Evolutionary conservation across 1,140 invertebrate genomes (phyloP), one percentile per base, ranked within the genome.

Genomic region (Solen grandis): DNA sequence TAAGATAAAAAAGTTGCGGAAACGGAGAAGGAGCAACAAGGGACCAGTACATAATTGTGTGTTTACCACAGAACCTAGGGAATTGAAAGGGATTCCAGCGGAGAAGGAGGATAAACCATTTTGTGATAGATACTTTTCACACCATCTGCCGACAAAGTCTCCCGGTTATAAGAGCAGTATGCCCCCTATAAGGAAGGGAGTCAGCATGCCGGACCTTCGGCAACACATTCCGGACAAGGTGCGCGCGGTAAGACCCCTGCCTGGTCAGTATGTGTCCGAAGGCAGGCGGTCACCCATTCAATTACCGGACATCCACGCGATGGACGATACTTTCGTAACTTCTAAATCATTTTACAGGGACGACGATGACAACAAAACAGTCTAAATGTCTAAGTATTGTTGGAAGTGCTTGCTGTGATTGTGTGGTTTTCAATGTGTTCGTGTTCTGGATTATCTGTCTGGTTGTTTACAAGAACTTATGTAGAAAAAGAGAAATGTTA

Each of bases 141-240:
- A 89, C 55, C 87, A 88, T 74, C 70, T 88, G 22, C 88, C 88
- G 27, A 81, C 77, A n/a, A 89, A 89, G 60, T 65, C 77, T 25
- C 76, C 62, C 25, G 83, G 55, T 57, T 87, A 87, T 68, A 73
- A 73, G 25, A 55, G 78, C 13, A 33, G 66, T 16, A 25, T 78
- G 10, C 41, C 27, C 8, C 31, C 63, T 22, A 55, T 78, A 13
- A 38, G 54, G 35, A 78, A 68, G 46, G 62, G 73, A 14, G 33
- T 57, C 22, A 72, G 69, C 36, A 72, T 72, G 69, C 69, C 69
- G 16, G 69, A 72, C 29, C 38, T 72, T 13, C 29, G 69, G 25
- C 69, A 50, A 13, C 29, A 27, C 29, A 50, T 54, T 13, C 10
- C 25, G 27, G 69, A 72, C 25, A 25, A 31, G 1, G 27, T 35